Evolutionary conservation across 2,888 invertebrate genomes (phyloP), one percentile per base, ranked within the genome.

Genomic region (Athrips mouffetella): DNA sequence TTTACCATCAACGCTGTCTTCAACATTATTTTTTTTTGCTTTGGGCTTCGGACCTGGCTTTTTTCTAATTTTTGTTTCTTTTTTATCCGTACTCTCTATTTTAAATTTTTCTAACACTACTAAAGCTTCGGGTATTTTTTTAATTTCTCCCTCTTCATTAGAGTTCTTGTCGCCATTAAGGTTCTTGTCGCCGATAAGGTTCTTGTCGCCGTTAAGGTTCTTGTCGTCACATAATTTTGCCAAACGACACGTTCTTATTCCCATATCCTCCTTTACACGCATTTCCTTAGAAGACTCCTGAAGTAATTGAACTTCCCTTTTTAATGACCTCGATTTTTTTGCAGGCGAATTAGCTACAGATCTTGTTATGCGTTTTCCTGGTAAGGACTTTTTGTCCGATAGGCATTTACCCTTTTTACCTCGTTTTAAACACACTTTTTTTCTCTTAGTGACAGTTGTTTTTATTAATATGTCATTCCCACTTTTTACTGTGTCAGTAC

Each of bases 211-310:
- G 8, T 73, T 76, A 51, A 90, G 77, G n/a, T n/a, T n/a, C n/a
- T n/a, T n/a, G n/a, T 73, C 77, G 15, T 59, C 50, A n/a, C n/a
- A n/a, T n/a, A n/a, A n/a, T 73, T 90, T 91, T 23, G 90, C 83
- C 47, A 91, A 66, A 41, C 91, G 89, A 65, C 93, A 93, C 86
- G 90, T 90, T 55, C 93, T 80, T 63, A 91, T 89, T 8, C 92
- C 93, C 1, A 93, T 90, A 23, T 90, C 92, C 55, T 92, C 90
- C 55, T 90, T 88, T 47, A 92, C 91, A 62, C 92, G 92, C 91
- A 92, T 93, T 63, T 93, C 92, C 59, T 91, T 90, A 33, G 93
- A 91, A 58, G 93, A 92, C 53, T 92, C 91, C 57, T 93, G 93
- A 1, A 94, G 77, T 69, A 89, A 86, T 60, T 91, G 89, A 41